Evolutionary conservation across 1,140 invertebrate species (phyloP).

Genomic region (Sinella curviseta): DNA sequence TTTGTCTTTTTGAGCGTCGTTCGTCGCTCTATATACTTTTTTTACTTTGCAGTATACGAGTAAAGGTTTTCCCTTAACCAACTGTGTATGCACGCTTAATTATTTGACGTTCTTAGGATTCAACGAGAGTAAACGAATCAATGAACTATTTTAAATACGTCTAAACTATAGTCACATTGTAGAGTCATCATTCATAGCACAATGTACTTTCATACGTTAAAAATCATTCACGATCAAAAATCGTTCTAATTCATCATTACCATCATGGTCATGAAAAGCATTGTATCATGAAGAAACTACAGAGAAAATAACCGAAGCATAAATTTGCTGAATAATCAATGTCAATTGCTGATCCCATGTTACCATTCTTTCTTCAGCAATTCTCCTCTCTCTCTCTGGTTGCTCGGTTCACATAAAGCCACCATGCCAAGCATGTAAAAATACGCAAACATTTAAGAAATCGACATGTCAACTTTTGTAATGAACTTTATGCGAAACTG

Average conservation of each 20-base stretch:
- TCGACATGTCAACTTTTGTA: constrained; percentile 4
- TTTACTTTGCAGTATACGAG: too few species aligned
- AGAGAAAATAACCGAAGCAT: constrained; percentile 5
- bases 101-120: too few species aligned
- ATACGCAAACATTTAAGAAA: too few species aligned
- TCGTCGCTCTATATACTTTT: too few species aligned
- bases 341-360: constrained; percentile 17
- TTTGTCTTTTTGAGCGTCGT: too few species aligned
- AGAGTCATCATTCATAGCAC: background rate
- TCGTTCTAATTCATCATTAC: constrained; percentile 14
- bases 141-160: background rate
- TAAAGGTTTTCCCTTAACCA: too few species aligned
- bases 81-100: too few species aligned
- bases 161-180: background rate
- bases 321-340: constrained; percentile 24
- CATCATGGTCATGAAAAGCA: constrained; percentile 7
- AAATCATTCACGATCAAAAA: constrained; percentile 12
- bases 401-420: too few species aligned
- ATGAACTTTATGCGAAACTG: background rate
- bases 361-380: background rate
- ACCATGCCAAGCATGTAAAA: too few species aligned
- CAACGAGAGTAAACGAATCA: background rate
- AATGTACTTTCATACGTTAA: background rate
- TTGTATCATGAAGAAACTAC: background rate
- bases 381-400: background rate